Percentiles rank a stretch among this genome's conserved stretches.
These are phyloP conservation scores for Hirtodrosophila trivittata DNA, from an alignment of 2,888 invertebrate species.

Conservation along the genomic window DNA sequence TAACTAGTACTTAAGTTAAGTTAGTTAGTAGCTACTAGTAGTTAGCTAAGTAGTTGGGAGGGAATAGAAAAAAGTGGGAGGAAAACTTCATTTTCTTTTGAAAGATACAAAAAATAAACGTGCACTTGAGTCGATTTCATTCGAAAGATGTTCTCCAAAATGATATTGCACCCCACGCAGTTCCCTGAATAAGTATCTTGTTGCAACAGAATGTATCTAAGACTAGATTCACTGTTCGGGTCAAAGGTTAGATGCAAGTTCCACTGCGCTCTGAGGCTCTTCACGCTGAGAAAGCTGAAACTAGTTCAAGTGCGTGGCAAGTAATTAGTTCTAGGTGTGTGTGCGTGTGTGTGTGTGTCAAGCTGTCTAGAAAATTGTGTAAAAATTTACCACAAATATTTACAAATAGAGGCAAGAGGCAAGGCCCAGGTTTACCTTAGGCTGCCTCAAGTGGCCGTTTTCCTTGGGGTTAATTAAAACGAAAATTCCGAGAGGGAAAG, in stretches of 20 bases:
- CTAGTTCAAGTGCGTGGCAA: conserved; percentile 75
- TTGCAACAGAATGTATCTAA: conserved; percentile 28
- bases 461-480: conserved; percentile 65
- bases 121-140: no score
- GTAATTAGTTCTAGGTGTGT: conserved; percentile 63
- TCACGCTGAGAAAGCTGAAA: conserved; percentile 44
- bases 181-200: background rate
- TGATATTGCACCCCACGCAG: conserved; percentile 5
- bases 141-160: no score
- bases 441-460: conserved; percentile 49
- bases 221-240: no score
- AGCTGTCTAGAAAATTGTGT: conserved; percentile 37
- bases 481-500: conserved; percentile 34
- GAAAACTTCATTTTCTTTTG: no score
- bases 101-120: no score
- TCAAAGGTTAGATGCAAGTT: conserved; percentile 37
- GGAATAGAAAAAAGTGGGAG: no score
- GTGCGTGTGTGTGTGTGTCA: conserved; percentile 39
- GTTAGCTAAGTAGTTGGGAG: no score
- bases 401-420: conserved; percentile 48
- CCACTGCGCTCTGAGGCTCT: conserved; percentile 18
- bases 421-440: conserved; percentile 55
- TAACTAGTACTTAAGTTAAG: no score
- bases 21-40: no score
- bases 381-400: conserved; percentile 66